These are phyloP conservation scores for Shinisaurus crocodilurus DNA, from an alignment of 2,113 vertebrate genomes.

Conservation along the genomic window DNA sequence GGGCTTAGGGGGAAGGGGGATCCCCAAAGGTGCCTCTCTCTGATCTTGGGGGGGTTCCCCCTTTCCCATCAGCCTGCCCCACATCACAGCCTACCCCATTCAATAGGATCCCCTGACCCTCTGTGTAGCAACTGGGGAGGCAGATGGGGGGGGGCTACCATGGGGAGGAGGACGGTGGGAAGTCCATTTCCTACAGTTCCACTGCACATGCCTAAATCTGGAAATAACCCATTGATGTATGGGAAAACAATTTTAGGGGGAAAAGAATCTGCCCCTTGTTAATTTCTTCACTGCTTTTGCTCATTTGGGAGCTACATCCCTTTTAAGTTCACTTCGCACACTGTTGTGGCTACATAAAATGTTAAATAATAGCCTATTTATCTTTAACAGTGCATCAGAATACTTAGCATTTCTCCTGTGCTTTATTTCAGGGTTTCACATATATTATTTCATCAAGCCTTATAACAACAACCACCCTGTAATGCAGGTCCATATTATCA, in stretches of 20 bases:
- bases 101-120: not conserved
- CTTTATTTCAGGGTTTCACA: not conserved
- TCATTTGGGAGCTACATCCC: not conserved
- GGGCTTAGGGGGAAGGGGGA: not conserved
- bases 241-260: conserved; percentile 1
- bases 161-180: too few species aligned
- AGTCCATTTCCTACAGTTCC: too few species aligned
- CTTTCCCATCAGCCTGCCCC: not conserved
- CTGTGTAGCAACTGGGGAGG: too few species aligned
- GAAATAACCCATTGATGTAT: conserved; percentile 1
- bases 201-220: not conserved
- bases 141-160: too few species aligned
- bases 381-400: not conserved
- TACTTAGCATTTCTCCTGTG: not conserved
- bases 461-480: not conserved
- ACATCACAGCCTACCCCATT: not conserved
- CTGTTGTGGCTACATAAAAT: not conserved
- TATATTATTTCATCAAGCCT: not conserved
- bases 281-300: conserved; percentile 9
- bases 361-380: conserved; percentile 8
- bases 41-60: too few species aligned
- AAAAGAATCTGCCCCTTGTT: not conserved
- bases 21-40: too few species aligned
- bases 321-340: not conserved
- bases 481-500: not conserved